Conservation (phyloP, 2,113 vertebrate species). For the Thalassoma bifasciatum region DNA sequence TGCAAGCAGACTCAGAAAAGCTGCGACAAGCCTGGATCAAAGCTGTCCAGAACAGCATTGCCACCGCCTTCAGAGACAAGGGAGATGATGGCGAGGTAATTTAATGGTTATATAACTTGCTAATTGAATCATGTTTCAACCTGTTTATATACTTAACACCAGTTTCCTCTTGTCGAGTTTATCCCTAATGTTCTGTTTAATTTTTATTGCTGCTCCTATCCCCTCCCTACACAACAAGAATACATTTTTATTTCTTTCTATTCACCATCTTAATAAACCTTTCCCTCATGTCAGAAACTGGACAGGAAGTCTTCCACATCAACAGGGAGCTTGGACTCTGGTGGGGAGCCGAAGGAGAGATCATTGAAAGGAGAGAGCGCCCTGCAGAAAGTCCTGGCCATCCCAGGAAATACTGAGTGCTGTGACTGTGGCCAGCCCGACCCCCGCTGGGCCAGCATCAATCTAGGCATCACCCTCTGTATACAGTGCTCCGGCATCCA, state of each 20-base stretch:
- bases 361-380: conserved; percentile 93
- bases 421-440: conserved; percentile 95
- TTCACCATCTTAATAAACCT: neutral
- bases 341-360: conserved; percentile 90
- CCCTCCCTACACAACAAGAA: neutral
- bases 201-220: neutral
- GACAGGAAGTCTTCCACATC: conserved; percentile 93
- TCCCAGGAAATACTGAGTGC: conserved; percentile 90
- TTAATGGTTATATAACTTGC: neutral
- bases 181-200: neutral
- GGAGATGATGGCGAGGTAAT: conserved; percentile 90
- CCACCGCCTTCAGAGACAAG: conserved; percentile 95
- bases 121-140: neutral
- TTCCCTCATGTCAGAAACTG: conserved; percentile 83
- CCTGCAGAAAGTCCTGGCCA: conserved; percentile 90
- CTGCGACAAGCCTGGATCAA: conserved; percentile 97
- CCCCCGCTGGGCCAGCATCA: conserved; percentile 98
- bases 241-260: neutral
- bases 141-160: conserved; percentile 8
- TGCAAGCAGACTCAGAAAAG: conserved; percentile 97
- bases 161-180: neutral
- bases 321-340: conserved; percentile 90
- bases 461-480: conserved; percentile 95
- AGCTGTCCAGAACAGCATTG: conserved; percentile 97
- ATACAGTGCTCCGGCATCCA: conserved; percentile 98